Base-by-base conservation (phyloP, 1,140 invertebrate species). In the Ceratina calcarata region DNA sequence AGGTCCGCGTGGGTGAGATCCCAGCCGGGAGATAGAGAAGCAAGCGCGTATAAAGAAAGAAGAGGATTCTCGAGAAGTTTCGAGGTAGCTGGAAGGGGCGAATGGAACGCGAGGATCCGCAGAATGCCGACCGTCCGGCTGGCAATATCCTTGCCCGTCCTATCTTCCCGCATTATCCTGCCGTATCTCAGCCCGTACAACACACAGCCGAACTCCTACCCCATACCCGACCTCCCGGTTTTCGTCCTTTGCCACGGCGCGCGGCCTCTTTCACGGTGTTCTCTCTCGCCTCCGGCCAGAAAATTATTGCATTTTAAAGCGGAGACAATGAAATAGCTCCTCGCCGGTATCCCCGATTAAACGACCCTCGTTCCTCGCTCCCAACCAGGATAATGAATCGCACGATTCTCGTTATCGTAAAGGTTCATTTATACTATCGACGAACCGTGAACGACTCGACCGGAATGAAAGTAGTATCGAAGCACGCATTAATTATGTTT, bases 71-170 rank as follows among this genome's bases (percentile, higher is more conserved):
- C 7, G 55, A 69, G 72, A 78, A 55, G 57, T 84, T 87, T 87
- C 85, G 76, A 82, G 75, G 78, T 69, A 76, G 55, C 55, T 66
- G 70, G 65, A 81, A 78, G 69, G 62, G 62, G 82, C 85, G 85
- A 87, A 83, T 81, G 87, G 88, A 89, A 90, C 87, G 88, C 80
- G 85, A 58, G 53, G 84, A 87, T 86, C 85, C 87, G 84, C 89
- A 89, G 89, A 90, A 90, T 91, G 90, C 87, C 83, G 90, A 89
- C 85, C 80, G 84, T 89, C 86, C 87, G 86, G 84, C 87, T 88
- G 55, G 75, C 80, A 67, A 62, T 82, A 84, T 85, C 82, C 74
- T 80, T 81, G 75, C 67, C 71, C 80, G 80, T 85, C 81, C 83
- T 85, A 86, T 86, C 81, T 89, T 87, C 37, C 53, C 60, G 57